These are phyloP conservation scores for Lochmaea capreae DNA, from an alignment of 2,888 invertebrate species.

Conservation along the genomic window DNA sequence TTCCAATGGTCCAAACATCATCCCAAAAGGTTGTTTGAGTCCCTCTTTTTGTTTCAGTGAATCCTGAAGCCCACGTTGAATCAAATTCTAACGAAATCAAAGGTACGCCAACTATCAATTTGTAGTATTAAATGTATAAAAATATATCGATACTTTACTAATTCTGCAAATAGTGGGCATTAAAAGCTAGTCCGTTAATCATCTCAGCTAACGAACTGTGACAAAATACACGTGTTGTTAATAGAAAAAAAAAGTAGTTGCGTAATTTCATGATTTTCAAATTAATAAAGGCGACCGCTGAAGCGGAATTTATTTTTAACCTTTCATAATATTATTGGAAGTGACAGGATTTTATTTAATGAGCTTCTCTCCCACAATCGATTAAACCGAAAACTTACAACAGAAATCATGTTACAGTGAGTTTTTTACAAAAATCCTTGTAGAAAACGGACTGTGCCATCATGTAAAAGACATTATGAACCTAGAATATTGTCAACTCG, in stretches of 20 bases:
- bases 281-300: not conserved
- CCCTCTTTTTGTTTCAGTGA: no score
- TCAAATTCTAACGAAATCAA: no score
- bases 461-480: no score
- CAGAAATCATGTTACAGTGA: not conserved
- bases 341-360: not conserved
- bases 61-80: no score
- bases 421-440: no score
- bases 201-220: not conserved
- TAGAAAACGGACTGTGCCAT: no score
- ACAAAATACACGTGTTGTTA: not conserved
- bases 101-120: no score
- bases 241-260: not conserved
- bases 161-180: not conserved
- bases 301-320: conserved; percentile 3
- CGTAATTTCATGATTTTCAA: not conserved
- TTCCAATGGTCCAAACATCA: no score
- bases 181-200: not conserved
- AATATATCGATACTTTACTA: not conserved
- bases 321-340: conserved; percentile 7
- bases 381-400: not conserved
- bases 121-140: no score
- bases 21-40: no score
- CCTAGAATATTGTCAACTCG: no score
- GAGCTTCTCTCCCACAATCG: conserved; percentile 6